Percentiles rank a stretch among this genome's conserved stretches.
Evolutionary conservation across 2,888 invertebrate genomes (phyloP).

Genomic region (Hirtodrosophila trivittata): DNA sequence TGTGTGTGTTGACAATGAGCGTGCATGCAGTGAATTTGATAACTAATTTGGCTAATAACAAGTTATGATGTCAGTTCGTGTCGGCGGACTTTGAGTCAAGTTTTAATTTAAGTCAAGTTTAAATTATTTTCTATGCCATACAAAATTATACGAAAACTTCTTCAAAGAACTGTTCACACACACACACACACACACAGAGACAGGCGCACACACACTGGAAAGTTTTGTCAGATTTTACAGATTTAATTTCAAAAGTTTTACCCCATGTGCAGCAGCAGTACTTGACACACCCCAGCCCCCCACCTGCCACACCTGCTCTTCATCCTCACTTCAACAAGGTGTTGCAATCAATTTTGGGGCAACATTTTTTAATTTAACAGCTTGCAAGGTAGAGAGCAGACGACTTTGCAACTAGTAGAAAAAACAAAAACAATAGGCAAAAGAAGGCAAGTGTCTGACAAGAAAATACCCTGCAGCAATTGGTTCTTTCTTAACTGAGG

Average conservation of each 20-base stretch:
- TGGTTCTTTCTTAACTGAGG: too few relatives aligned
- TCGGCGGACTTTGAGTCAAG: conserved; percentile 12
- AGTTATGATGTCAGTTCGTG: conserved; percentile 37
- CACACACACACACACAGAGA: conserved; percentile 18
- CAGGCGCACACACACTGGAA: conserved; percentile 16
- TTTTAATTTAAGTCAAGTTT: conserved; percentile 43
- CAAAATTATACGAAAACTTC: conserved; percentile 57
- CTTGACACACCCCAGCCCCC: neutral
- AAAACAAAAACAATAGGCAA: conserved; percentile 13
- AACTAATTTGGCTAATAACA: conserved; percentile 64
- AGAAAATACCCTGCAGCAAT: conserved; percentile 8
- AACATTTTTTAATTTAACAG: conserved; percentile 66
- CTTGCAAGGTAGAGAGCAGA: conserved; percentile 29
- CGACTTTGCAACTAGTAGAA: conserved; percentile 27
- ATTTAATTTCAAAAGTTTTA: conserved; percentile 68
- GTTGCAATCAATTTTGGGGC: conserved; percentile 61
- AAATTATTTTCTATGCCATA: conserved; percentile 52
- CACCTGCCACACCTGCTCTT: neutral
- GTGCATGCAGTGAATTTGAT: conserved; percentile 44
- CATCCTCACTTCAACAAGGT: conserved; percentile 31
- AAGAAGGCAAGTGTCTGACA: neutral
- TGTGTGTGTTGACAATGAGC: conserved; percentile 31
- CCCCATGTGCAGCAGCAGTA: conserved; percentile 39
- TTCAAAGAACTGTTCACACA: conserved; percentile 40
- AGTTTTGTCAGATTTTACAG: conserved; percentile 64